Conservation (phyloP, 2,113 vertebrate genomes). For the Accipiter cooperii region DNA sequence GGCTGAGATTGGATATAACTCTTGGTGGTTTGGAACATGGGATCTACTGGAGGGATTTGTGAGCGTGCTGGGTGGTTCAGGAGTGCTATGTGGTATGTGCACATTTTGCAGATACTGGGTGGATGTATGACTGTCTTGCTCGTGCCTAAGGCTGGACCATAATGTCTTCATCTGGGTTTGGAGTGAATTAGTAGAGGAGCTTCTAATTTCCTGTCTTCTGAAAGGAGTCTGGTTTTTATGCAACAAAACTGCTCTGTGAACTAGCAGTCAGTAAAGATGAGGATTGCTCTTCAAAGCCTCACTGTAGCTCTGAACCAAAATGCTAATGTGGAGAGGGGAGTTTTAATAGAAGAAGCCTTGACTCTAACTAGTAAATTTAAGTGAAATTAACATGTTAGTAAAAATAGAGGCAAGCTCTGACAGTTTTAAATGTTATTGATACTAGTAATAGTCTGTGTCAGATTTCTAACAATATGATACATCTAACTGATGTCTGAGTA, state of each 20-base stretch:
- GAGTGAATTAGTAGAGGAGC: background rate
- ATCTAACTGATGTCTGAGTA: background rate
- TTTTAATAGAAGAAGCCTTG: background rate
- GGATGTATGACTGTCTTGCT: background rate
- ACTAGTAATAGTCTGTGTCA: background rate
- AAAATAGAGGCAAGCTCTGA: background rate
- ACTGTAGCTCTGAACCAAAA: background rate
- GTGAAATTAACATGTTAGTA: background rate
- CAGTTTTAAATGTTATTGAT: background rate
- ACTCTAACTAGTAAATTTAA: background rate
- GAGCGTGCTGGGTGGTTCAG: background rate
- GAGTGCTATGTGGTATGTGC: accelerated
- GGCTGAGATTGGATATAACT: background rate
- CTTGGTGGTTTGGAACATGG: background rate
- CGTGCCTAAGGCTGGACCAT: background rate
- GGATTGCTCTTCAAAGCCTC: background rate
- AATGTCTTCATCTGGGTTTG: background rate
- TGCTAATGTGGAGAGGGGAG: background rate
- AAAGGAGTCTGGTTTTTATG: background rate
- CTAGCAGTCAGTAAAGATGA: background rate
- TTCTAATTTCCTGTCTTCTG: background rate
- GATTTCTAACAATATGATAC: background rate
- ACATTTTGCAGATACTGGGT: background rate
- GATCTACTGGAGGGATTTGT: background rate
- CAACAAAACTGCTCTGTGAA: background rate